Evolutionary conservation across 2,888 invertebrate genomes (phyloP).

Genomic region (Sericinus montela): DNA sequence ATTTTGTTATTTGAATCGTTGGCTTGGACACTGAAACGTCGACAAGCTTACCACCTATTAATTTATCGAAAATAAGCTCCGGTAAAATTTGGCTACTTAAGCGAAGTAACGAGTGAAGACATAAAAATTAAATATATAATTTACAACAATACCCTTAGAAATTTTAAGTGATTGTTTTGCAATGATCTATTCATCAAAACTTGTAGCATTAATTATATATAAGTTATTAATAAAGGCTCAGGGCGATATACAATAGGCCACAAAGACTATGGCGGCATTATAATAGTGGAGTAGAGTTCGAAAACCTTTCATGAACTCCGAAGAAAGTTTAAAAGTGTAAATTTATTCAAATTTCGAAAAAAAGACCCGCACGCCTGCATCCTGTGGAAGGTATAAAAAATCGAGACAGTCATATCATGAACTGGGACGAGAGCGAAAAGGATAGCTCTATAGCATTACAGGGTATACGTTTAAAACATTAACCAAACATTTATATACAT

Average conservation of each 20-base stretch:
- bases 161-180: too few species aligned
- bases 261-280: conserved; percentile 8
- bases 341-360: conserved; percentile 74
- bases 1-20: too few species aligned
- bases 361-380: conserved; percentile 53
- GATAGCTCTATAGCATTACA: conserved; percentile 21
- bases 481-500: not conserved
- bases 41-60: too few species aligned
- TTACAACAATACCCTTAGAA: too few species aligned
- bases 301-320: conserved; percentile 48
- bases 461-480: not conserved
- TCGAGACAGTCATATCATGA: conserved; percentile 24
- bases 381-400: conserved; percentile 42
- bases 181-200: too few species aligned
- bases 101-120: too few species aligned
- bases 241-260: not conserved
- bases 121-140: too few species aligned
- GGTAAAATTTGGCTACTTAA: too few species aligned
- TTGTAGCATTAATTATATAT: too few species aligned
- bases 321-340: conserved; percentile 69
- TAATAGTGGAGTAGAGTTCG: conserved; percentile 43
- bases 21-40: too few species aligned
- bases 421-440: conserved; percentile 23
- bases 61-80: too few species aligned
- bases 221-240: too few species aligned